phyloP scores from a whole-genome alignment of 23 tunicate genomes.

The Styela clava region DNA sequence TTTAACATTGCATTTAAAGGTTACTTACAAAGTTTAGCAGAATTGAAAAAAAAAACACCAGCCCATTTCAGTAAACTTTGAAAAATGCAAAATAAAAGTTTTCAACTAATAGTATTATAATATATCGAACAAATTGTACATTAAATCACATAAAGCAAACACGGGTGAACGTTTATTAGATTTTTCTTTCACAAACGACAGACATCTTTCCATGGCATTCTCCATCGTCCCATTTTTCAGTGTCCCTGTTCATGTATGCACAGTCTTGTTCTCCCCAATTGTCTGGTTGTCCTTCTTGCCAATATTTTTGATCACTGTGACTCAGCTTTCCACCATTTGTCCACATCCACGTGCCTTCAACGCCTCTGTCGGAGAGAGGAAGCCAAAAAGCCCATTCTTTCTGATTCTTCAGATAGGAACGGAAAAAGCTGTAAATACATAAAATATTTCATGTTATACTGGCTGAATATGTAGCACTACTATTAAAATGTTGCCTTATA shows the following conservation, averaged over 20 bases:
- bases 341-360: constrained; percentile 29
- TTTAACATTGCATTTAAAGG: too few species aligned
- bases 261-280: constrained; percentile 30
- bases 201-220: constrained; percentile 8
- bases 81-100: too few species aligned
- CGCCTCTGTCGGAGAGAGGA: neutral
- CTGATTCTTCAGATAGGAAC: neutral
- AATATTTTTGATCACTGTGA: constrained; percentile 6
- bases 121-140: too few species aligned
- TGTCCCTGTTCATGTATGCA: neutral
- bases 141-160: too few species aligned
- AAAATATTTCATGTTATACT: too few species aligned
- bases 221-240: constrained; percentile 23
- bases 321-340: neutral
- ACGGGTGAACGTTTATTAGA: too few species aligned
- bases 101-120: too few species aligned
- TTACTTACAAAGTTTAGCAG: too few species aligned
- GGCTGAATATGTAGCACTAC: too few species aligned
- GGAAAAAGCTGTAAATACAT: neutral
- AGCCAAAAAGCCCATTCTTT: constrained; percentile 14
- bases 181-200: constrained; percentile 20
- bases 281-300: constrained; percentile 16
- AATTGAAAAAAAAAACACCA: too few species aligned
- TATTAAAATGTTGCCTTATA: too few species aligned
- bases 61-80: too few species aligned